Percentiles rank a stretch among this genome's conserved stretches.
phyloP scores from a whole-genome alignment of 2,797 vertebrate genomes.

The Alouatta caraya region DNA sequence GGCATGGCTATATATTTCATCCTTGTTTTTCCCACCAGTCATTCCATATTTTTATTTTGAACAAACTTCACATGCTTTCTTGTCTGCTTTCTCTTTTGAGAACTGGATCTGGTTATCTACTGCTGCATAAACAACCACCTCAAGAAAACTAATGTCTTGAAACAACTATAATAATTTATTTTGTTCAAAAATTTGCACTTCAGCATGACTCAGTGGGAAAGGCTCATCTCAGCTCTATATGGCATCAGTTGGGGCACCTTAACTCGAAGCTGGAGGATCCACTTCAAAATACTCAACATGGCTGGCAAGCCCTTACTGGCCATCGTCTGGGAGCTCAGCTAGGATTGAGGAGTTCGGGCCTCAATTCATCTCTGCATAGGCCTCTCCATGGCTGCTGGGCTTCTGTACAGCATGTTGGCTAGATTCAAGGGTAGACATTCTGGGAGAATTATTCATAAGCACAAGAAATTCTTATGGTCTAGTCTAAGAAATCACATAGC shows the following conservation, averaged over 20 bases:
- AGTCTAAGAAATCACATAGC: neutral
- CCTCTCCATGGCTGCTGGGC: neutral
- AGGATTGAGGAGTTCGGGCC: neutral
- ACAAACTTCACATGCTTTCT: neutral
- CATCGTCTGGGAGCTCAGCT: neutral
- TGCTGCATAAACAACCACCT: neutral
- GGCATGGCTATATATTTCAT: neutral
- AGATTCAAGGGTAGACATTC: neutral
- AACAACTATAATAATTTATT: neutral
- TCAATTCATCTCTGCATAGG: neutral
- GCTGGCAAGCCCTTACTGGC: neutral
- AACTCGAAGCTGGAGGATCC: neutral
- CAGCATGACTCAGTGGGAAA: neutral
- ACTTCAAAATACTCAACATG: neutral
- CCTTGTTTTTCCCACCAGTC: neutral
- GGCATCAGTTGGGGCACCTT: neutral
- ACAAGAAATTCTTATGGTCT: neutral
- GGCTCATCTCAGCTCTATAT: neutral
- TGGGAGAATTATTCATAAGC: neutral
- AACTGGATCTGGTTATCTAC: neutral
- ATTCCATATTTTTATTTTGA: neutral
- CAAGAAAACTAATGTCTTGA: neutral
- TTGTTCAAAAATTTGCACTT: neutral
- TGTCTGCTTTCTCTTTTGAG: neutral
- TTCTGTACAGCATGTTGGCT: neutral